Evolutionary conservation across 2,888 invertebrate genomes (phyloP).

Genomic region (Pterostichus madidus): DNA sequence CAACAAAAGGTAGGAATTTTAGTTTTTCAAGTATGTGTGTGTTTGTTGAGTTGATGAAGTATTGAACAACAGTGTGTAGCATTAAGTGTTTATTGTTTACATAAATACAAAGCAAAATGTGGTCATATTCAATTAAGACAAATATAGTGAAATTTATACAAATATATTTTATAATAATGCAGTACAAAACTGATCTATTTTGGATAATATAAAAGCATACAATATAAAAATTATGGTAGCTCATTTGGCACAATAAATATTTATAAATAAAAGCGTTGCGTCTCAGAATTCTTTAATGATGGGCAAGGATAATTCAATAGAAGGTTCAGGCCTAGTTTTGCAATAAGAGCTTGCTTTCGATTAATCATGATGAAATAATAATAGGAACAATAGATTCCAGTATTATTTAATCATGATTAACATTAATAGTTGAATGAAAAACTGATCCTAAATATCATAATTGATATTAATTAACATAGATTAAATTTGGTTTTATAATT

Average conservation of each 20-base stretch:
- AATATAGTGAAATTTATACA: conserved; percentile 22
- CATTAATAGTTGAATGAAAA: too few species aligned
- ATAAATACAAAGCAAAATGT: conserved; percentile 60
- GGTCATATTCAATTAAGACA: conserved; percentile 4
- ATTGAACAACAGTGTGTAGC: conserved; percentile 69
- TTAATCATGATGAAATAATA: too few species aligned
- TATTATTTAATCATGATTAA: too few species aligned
- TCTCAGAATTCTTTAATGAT: not conserved
- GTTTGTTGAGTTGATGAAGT: conserved; percentile 61
- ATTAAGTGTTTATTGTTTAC: conserved; percentile 69
- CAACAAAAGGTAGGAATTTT: conserved; percentile 6
- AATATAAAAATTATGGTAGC: conserved; percentile 18
- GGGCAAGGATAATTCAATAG: too few species aligned
- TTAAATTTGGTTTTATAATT: too few species aligned
- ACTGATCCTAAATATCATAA: too few species aligned
- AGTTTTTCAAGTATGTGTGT: conserved; percentile 18
- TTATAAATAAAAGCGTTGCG: not conserved
- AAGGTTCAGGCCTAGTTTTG: too few species aligned
- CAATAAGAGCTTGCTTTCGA: too few species aligned
- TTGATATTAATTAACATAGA: too few species aligned
- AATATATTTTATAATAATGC: conserved; percentile 28
- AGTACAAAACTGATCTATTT: conserved; percentile 26
- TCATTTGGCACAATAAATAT: conserved; percentile 48
- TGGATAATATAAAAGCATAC: not conserved
- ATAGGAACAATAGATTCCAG: too few species aligned